Percentiles rank a stretch among this genome's conserved stretches.
phyloP scores from a whole-genome alignment of 2,797 vertebrate genomes.

The Enteromius afrohamiltoni region DNA sequence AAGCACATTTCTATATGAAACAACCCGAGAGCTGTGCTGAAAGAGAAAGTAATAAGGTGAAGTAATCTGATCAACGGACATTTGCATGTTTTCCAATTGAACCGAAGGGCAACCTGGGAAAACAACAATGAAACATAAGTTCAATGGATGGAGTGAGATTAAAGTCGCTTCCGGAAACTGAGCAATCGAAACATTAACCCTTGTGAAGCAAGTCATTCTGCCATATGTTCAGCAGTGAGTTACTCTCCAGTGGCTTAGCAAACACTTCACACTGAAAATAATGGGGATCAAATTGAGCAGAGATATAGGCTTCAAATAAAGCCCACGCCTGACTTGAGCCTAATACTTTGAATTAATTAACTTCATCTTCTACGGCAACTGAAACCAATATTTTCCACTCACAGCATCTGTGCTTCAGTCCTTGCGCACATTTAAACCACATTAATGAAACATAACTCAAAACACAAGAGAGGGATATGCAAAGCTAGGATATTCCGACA shows the following conservation, averaged over 20 bases:
- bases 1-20: conserved; percentile 11
- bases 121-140: conserved; percentile 13
- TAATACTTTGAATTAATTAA: conserved; percentile 46
- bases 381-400: conserved; percentile 34
- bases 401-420: conserved; percentile 7
- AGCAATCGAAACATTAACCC: conserved; percentile 26
- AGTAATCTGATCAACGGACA: conserved; percentile 25
- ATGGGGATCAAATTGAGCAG: conserved; percentile 48
- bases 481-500: neutral
- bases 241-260: conserved; percentile 35
- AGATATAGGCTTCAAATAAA: conserved; percentile 24
- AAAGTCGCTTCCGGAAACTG: conserved; percentile 17
- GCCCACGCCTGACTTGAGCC: conserved; percentile 31
- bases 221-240: conserved; percentile 20
- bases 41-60: conserved; percentile 19
- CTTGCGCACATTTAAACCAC: neutral
- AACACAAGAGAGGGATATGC: neutral
- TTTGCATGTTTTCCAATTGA: conserved; percentile 31
- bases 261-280: conserved; percentile 24
- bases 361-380: conserved; percentile 12
- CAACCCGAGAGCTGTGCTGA: neutral
- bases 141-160: conserved; percentile 8
- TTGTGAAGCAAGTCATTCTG: conserved; percentile 19
- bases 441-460: neutral
- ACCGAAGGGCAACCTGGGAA: conserved; percentile 23